A percentile compares a stretch with the other conserved stretches of the same genome.
Conservation (phyloP, 2,888 invertebrate species). For the Busseola fusca region DNA sequence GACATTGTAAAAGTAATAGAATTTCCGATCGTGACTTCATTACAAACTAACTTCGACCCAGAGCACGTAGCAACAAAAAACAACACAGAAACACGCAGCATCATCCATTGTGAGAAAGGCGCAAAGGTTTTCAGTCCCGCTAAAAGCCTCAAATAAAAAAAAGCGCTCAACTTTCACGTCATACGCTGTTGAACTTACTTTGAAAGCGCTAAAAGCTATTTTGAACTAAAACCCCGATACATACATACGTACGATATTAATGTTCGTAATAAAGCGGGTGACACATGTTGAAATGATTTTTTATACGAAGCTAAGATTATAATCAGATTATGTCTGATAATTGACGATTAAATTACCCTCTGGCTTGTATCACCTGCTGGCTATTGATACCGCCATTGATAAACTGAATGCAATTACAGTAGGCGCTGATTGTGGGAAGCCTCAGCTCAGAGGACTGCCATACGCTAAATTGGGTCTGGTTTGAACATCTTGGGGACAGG, state of each 20-base stretch:
- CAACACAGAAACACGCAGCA: constrained; percentile 25
- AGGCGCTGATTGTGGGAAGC: background rate
- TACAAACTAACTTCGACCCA: constrained; percentile 26
- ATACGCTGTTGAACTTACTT: constrained; percentile 37
- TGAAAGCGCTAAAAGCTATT: constrained; percentile 45
- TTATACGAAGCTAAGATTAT: constrained; percentile 19
- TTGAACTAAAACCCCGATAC: constrained; percentile 22
- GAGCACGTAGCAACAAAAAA: background rate
- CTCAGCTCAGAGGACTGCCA: background rate
- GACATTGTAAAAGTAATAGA: constrained; percentile 36
- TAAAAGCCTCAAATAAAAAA: constrained; percentile 47
- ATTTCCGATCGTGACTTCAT: constrained; percentile 29
- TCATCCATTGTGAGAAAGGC: constrained; percentile 38
- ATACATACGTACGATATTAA: background rate
- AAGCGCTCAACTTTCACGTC: constrained; percentile 42
- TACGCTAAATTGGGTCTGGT: background rate
- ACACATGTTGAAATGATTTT: constrained; percentile 12
- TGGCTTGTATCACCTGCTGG: background rate
- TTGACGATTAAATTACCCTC: background rate
- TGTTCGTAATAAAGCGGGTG: constrained; percentile 14
- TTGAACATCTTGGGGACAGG: background rate
- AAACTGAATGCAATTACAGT: background rate
- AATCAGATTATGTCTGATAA: constrained; percentile 3
- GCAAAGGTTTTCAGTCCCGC: constrained; percentile 35
- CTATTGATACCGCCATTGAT: background rate